Percentiles rank a stretch among this genome's conserved stretches.
Conservation (phyloP, 2,113 vertebrate genomes). For the Nothoprocta perdicaria region DNA sequence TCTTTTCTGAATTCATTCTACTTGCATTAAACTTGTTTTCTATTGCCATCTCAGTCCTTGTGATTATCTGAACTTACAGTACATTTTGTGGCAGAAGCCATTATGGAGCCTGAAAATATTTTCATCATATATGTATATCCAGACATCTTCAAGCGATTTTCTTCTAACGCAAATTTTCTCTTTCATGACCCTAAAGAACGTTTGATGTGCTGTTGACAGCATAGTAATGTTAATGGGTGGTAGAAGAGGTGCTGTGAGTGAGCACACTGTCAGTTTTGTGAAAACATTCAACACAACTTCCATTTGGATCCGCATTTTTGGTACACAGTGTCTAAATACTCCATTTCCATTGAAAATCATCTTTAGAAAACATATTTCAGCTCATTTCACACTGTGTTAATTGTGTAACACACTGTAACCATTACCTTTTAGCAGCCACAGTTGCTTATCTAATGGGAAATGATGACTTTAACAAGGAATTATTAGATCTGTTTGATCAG, state of each 20-base stretch:
- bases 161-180: background rate
- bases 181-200: background rate
- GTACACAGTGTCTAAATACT: constrained; percentile 26
- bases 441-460: constrained; percentile 80
- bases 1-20: constrained; percentile 20
- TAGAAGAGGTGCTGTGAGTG: background rate
- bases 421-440: constrained; percentile 78
- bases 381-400: constrained; percentile 81
- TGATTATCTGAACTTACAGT: constrained; percentile 5
- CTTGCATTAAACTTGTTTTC: background rate
- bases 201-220: constrained; percentile 18
- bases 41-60: background rate
- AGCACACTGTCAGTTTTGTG: background rate
- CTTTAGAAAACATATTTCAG: constrained; percentile 73
- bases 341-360: constrained; percentile 60
- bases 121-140: constrained; percentile 13
- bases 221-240: background rate
- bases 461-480: constrained; percentile 80
- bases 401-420: constrained; percentile 79
- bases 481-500: constrained; percentile 78
- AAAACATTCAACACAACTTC: constrained; percentile 17
- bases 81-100: constrained; percentile 15
- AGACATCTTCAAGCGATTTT: constrained; percentile 20
- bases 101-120: constrained; percentile 26
- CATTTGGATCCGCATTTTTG: constrained; percentile 4